Conservation (phyloP, 2,888 invertebrate species). For the Lasioglossum marginatum region DNA sequence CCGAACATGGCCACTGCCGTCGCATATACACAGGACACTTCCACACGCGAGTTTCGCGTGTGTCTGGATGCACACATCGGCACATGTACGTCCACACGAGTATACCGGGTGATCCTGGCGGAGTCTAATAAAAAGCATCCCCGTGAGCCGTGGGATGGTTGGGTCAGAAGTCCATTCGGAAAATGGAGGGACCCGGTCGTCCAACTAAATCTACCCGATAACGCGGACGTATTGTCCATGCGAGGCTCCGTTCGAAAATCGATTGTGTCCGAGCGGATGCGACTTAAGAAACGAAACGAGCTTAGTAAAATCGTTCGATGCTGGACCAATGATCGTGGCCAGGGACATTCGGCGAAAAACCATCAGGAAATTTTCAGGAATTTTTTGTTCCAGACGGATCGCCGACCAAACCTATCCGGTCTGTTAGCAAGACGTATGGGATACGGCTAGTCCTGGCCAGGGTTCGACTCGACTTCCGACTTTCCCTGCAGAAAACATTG, state of each 20-base stretch:
- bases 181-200: conserved; percentile 84
- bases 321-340: neutral
- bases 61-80: neutral
- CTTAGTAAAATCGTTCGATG: neutral
- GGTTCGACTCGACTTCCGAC: conserved; percentile 84
- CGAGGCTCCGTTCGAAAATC: conserved; percentile 36
- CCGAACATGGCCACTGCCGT: conserved; percentile 79
- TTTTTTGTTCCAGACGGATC: conserved; percentile 60
- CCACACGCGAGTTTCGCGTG: conserved; percentile 40
- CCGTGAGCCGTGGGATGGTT: conserved; percentile 78
- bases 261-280: neutral
- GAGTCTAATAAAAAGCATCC: conserved; percentile 84
- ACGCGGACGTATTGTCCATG: conserved; percentile 80
- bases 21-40: conserved; percentile 49
- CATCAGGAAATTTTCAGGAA: conserved; percentile 62
- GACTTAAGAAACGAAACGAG: conserved; percentile 57
- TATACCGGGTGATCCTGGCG: conserved; percentile 78
- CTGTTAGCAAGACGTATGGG: conserved; percentile 84
- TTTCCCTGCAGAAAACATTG: conserved; percentile 84
- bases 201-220: conserved; percentile 84
- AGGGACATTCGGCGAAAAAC: neutral
- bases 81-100: conserved; percentile 11
- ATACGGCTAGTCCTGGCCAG: conserved; percentile 83
- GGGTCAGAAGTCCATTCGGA: conserved; percentile 85
- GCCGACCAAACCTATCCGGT: conserved; percentile 81